Conservation (phyloP, 2,113 vertebrate genomes). For the Mirza zaza region DNA sequence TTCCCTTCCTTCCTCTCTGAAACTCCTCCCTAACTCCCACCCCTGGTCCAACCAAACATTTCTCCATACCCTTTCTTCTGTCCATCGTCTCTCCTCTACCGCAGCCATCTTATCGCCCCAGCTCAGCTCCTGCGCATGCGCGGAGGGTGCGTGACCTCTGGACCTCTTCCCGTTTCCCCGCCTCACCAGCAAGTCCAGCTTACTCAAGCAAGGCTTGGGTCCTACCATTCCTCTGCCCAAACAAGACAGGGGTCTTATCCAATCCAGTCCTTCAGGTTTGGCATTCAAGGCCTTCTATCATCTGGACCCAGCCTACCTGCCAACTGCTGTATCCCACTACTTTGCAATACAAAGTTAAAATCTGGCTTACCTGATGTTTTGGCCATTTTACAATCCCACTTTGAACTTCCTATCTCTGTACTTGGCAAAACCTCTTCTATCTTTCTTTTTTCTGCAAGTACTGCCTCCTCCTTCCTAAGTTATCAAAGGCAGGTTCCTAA, state of each 20-base stretch:
- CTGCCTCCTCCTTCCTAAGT: background rate
- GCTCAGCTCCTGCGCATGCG: background rate
- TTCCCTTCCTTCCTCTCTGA: background rate
- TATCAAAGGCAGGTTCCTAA: background rate
- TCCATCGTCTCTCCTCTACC: background rate
- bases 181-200: background rate
- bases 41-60: background rate
- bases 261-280: background rate
- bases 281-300: background rate
- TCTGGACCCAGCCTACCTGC: background rate
- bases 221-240: background rate
- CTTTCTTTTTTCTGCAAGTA: background rate
- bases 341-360: conserved; percentile 7
- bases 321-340: background rate
- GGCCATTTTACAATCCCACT: background rate
- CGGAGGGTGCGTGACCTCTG: background rate
- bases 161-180: background rate
- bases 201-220: background rate
- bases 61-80: background rate
- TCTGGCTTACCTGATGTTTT: background rate
- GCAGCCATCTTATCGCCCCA: background rate
- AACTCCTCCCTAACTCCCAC: background rate
- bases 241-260: background rate
- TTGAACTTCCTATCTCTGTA: background rate
- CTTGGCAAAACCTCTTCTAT: background rate